These are phyloP conservation scores for Pipra filicauda DNA, from an alignment of 2,113 vertebrate genomes.

Conservation along the genomic window DNA sequence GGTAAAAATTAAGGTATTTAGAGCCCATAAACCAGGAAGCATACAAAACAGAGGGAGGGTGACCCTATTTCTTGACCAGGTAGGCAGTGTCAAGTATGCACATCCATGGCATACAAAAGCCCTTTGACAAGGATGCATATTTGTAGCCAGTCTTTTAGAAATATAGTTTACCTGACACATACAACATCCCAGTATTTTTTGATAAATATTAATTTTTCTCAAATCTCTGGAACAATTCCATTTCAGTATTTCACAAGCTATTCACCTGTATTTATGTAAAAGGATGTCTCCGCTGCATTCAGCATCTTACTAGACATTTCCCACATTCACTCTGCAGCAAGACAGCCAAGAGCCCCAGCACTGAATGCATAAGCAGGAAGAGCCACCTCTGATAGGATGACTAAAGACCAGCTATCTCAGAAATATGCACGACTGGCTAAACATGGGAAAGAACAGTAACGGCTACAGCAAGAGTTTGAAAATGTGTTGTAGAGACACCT, in stretches of 20 bases:
- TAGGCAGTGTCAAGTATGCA: background rate
- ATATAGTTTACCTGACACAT: background rate
- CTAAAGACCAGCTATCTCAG: background rate
- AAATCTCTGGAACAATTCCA: background rate
- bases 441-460: fast-evolving
- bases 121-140: background rate
- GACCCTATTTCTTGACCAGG: background rate
- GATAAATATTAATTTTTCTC: background rate
- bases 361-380: background rate
- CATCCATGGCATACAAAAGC: background rate
- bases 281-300: background rate
- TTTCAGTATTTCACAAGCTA: background rate
- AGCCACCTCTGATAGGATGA: background rate
- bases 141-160: background rate
- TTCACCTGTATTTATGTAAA: background rate
- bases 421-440: background rate
- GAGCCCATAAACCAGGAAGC: background rate
- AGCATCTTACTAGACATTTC: background rate
- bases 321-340: background rate
- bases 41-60: background rate
- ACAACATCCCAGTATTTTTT: background rate
- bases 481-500: background rate
- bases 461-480: background rate
- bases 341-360: background rate
- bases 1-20: background rate